A percentile compares a stretch with the other conserved stretches of the same genome.
Evolutionary conservation across 1,140 invertebrate genomes (phyloP).

Genomic region (Matsumurasca onukii): DNA sequence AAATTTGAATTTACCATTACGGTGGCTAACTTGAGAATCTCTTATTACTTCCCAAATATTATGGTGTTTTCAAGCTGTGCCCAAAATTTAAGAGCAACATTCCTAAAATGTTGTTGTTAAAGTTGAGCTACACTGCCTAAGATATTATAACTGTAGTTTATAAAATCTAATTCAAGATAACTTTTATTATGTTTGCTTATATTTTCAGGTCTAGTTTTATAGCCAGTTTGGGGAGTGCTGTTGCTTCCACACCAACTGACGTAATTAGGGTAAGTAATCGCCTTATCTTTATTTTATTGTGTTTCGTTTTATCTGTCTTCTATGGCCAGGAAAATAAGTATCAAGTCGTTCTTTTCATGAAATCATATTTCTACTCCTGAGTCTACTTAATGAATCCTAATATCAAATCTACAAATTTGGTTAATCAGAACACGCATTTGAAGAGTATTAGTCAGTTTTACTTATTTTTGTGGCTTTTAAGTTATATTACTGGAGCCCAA

Average conservation of each 20-base stretch:
- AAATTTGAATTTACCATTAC: too few species aligned
- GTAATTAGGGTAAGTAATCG: constrained; percentile 79
- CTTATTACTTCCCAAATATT: not conserved
- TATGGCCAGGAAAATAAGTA: too few species aligned
- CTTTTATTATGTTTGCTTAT: constrained; percentile 25
- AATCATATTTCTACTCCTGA: too few species aligned
- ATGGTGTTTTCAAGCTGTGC: not conserved
- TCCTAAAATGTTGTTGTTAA: not conserved
- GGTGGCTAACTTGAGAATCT: too few species aligned
- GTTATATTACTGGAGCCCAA: too few species aligned
- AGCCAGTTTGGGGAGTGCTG: constrained; percentile 89
- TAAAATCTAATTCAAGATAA: not conserved
- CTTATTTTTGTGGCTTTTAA: too few species aligned
- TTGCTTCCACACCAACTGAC: constrained; percentile 93
- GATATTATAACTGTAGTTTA: not conserved
- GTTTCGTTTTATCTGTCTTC: not conserved
- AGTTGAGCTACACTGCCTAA: not conserved
- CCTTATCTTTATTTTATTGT: not conserved
- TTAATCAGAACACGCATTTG: not conserved
- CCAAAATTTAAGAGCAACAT: not conserved
- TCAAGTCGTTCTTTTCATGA: too few species aligned
- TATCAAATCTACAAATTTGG: not conserved
- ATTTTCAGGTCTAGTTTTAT: constrained; percentile 79
- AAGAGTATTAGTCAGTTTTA: not conserved
- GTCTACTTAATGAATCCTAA: not conserved